phyloP scores from a whole-genome alignment of 2,797 vertebrate genomes.

The Xiphophorus birchmanni region DNA sequence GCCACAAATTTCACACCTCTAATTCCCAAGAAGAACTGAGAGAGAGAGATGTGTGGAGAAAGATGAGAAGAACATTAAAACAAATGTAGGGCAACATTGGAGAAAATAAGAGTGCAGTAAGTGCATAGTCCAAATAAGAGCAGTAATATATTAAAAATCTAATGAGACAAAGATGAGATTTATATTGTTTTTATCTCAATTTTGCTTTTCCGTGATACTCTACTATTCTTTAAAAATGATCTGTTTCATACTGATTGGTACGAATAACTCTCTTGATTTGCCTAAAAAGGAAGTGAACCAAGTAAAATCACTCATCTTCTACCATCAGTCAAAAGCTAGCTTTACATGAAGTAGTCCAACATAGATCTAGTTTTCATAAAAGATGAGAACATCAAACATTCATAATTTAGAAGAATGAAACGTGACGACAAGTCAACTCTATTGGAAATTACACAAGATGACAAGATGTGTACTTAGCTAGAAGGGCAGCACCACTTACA shows the following conservation, averaged over 20 bases:
- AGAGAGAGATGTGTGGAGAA: slow-evolving; percentile 5
- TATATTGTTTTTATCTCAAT: neutral
- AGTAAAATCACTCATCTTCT: neutral
- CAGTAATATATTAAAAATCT: slow-evolving; percentile 45
- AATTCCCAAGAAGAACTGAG: slow-evolving; percentile 36
- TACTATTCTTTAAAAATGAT: neutral
- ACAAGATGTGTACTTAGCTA: neutral
- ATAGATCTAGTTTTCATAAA: neutral
- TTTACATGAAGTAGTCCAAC: neutral
- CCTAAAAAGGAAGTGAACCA: neutral
- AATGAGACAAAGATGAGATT: slow-evolving; percentile 32
- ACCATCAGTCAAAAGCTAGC: neutral
- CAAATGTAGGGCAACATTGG: slow-evolving; percentile 15
- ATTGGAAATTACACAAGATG: neutral
- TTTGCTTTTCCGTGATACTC: neutral
- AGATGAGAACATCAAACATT: neutral
- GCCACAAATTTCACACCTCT: slow-evolving; percentile 51
- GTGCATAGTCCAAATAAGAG: too few species aligned
- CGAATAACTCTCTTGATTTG: too few species aligned
- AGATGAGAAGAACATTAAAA: slow-evolving; percentile 20
- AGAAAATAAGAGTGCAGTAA: neutral
- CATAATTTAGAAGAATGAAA: neutral
- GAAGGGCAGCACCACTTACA: neutral
- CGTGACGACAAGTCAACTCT: neutral
- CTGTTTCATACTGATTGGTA: neutral